Conservation (phyloP, 2,888 invertebrate species). For the Leptinotarsa juncta region DNA sequence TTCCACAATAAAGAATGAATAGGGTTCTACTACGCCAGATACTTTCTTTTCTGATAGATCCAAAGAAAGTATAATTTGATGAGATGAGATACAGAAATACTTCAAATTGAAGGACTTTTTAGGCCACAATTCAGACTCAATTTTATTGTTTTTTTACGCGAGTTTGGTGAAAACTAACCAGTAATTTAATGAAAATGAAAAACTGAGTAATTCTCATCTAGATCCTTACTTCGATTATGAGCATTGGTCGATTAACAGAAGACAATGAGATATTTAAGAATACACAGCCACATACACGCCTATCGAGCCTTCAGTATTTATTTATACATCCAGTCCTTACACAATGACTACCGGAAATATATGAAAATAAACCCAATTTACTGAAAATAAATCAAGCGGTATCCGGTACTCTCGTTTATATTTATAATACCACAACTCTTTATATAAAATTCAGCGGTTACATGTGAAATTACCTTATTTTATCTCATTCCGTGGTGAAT, state of each 20-base stretch:
- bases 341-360: conserved; percentile 27
- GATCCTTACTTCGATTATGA: too few species aligned
- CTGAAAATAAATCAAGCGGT: conserved; percentile 36
- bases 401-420: conserved; percentile 35
- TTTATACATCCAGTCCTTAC: conserved; percentile 1
- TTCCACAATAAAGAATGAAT: too few species aligned
- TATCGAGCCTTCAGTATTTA: neutral
- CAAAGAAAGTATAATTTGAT: too few species aligned
- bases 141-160: too few species aligned
- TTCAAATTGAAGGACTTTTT: too few species aligned
- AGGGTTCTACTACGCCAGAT: too few species aligned
- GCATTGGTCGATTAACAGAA: neutral
- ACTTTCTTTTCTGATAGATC: too few species aligned
- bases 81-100: too few species aligned
- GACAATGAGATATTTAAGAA: neutral
- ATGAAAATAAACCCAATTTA: conserved; percentile 32
- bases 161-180: too few species aligned
- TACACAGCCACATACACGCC: neutral
- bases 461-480: conserved; percentile 1
- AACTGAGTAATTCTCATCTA: too few species aligned
- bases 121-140: too few species aligned
- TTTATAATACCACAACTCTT: conserved; percentile 30
- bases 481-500: neutral
- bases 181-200: too few species aligned
- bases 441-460: conserved; percentile 24